Conservation (phyloP, 2,797 vertebrate species). For the Furcifer pardalis region DNA sequence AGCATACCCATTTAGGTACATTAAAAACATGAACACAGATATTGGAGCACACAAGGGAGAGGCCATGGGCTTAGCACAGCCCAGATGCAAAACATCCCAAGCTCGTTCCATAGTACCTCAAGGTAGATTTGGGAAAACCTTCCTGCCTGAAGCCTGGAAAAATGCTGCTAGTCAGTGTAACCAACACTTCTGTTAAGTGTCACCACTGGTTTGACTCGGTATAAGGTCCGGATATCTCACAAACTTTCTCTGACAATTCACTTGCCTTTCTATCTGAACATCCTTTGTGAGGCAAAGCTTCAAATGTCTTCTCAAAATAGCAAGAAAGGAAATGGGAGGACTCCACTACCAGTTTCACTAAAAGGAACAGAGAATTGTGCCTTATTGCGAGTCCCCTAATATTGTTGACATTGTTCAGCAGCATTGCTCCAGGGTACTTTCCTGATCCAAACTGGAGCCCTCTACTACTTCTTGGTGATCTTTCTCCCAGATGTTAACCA, state of each 20-base stretch:
- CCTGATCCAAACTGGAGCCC: too few relatives aligned
- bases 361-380: neutral
- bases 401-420: too few relatives aligned
- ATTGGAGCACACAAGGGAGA: neutral
- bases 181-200: neutral
- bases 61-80: neutral
- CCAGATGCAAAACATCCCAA: neutral
- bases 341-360: neutral
- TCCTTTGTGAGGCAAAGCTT: neutral
- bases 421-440: too few relatives aligned
- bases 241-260: neutral
- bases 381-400: too few relatives aligned
- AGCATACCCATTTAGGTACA: too few relatives aligned
- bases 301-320: neutral
- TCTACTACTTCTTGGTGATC: too few relatives aligned
- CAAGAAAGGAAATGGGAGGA: neutral
- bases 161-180: neutral
- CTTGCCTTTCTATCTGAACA: neutral
- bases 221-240: too few relatives aligned
- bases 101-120: neutral
- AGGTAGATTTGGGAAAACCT: neutral
- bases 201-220: neutral
- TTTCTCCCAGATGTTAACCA: too few relatives aligned
- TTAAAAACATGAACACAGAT: too few relatives aligned
- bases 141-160: neutral